These are phyloP conservation scores for Glossosoma conforme DNA, from an alignment of 1,140 invertebrate genomes.

Conservation along the genomic window DNA sequence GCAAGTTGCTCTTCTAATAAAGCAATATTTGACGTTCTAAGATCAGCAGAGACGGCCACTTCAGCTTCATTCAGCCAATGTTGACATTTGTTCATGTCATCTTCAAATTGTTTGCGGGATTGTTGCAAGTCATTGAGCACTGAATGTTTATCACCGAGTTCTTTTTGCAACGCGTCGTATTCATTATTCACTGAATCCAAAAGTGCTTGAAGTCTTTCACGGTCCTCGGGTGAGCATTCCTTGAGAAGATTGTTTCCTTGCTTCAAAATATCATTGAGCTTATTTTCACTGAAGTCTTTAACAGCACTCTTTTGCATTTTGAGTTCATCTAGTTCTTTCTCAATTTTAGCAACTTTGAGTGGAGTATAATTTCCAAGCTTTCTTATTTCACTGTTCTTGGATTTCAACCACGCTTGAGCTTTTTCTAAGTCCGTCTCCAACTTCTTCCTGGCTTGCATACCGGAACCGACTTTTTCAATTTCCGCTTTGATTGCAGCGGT, in stretches of 20 bases:
- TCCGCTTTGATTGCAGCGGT: constrained; percentile 65
- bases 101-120: constrained; percentile 74
- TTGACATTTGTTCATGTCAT: constrained; percentile 70
- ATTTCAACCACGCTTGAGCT: constrained; percentile 72
- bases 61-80: constrained; percentile 86
- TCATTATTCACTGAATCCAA: constrained; percentile 64
- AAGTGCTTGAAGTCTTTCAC: constrained; percentile 58
- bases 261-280: constrained; percentile 69
- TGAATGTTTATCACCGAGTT: constrained; percentile 67
- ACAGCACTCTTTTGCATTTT: constrained; percentile 70
- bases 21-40: constrained; percentile 70
- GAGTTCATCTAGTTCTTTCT: constrained; percentile 71
- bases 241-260: constrained; percentile 70
- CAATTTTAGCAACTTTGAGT: constrained; percentile 65
- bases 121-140: constrained; percentile 68
- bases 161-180: constrained; percentile 64
- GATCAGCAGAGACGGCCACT: constrained; percentile 72
- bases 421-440: constrained; percentile 74
- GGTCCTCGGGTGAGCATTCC: constrained; percentile 73
- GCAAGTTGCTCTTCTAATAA: constrained; percentile 78
- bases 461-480: constrained; percentile 63
- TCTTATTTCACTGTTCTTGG: constrained; percentile 68
- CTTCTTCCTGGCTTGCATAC: constrained; percentile 64
- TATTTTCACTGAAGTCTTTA: constrained; percentile 70
- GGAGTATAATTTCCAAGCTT: constrained; percentile 71